Percentiles rank a stretch among this genome's conserved stretches.
These are phyloP conservation scores for Ia io DNA, from an alignment of 2,113 vertebrate genomes.

Conservation along the genomic window DNA sequence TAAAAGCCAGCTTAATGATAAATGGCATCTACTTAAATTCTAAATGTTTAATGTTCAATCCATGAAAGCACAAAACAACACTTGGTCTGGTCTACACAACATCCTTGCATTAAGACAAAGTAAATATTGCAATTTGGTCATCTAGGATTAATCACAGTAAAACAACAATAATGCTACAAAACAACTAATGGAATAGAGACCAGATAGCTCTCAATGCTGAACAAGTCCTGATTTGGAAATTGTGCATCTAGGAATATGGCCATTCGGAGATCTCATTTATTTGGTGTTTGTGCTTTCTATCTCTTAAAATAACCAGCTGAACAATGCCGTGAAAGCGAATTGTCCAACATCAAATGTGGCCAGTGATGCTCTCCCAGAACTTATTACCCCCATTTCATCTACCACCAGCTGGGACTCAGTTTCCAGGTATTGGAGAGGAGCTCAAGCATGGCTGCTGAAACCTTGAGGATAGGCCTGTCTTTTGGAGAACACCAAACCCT, in stretches of 20 bases:
- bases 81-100: neutral
- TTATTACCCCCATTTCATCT: neutral
- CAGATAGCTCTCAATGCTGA: neutral
- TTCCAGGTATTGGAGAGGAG: neutral
- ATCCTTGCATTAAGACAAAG: constrained; percentile 3
- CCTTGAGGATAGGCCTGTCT: neutral
- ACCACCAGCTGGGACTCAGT: neutral
- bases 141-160: neutral
- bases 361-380: neutral
- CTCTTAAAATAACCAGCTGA: neutral
- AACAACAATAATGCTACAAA: constrained; percentile 15
- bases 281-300: neutral
- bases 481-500: neutral
- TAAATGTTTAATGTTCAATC: constrained; percentile 5
- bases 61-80: neutral
- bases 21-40: constrained; percentile 36
- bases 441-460: neutral
- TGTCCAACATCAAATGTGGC: neutral
- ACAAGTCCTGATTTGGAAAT: neutral
- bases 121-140: constrained; percentile 1
- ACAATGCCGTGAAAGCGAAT: neutral
- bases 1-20: constrained; percentile 6
- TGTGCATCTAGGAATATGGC: neutral
- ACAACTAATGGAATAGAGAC: neutral
- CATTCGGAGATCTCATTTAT: neutral